A percentile compares a stretch with the other conserved stretches of the same genome.
Conservation (phyloP, 1,140 invertebrate genomes). For the Drosophila insularis region DNA sequence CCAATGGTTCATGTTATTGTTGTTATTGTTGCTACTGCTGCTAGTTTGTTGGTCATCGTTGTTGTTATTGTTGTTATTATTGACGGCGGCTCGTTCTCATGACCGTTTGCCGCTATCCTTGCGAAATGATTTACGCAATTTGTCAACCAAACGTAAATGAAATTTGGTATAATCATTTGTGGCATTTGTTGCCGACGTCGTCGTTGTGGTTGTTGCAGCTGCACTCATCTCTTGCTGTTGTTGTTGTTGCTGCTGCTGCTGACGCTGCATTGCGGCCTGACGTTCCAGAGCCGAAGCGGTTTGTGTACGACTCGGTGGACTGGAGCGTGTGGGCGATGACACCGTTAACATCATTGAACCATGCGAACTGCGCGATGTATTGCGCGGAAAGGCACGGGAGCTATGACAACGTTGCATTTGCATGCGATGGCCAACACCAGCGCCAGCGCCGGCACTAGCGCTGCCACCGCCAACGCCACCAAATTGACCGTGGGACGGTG, state of each 20-base stretch:
- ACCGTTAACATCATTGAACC: slow-evolving; percentile 86
- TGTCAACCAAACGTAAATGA: slow-evolving; percentile 92
- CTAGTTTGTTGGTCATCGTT: slow-evolving; percentile 24
- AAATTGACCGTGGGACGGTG: slow-evolving; percentile 86
- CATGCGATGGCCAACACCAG: slow-evolving; percentile 84
- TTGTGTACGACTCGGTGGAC: slow-evolving; percentile 62
- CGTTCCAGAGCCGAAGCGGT: slow-evolving; percentile 65
- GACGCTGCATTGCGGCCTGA: slow-evolving; percentile 84
- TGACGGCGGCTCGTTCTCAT: slow-evolving; percentile 61
- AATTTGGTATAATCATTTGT: slow-evolving; percentile 89
- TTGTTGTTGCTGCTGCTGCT: slow-evolving; percentile 85
- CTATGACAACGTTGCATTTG: slow-evolving; percentile 82
- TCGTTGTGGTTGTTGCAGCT: not conserved
- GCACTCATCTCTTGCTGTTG: slow-evolving; percentile 81
- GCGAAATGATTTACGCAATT: slow-evolving; percentile 89
- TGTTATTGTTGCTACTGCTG: slow-evolving; percentile 8
- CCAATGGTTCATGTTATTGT: slow-evolving; percentile 30
- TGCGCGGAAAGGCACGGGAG: slow-evolving; percentile 83
- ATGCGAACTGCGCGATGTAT: slow-evolving; percentile 85
- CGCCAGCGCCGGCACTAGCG: slow-evolving; percentile 86
- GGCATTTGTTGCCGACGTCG: slow-evolving; percentile 83
- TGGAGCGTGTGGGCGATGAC: slow-evolving; percentile 84
- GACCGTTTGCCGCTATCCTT: slow-evolving; percentile 85
- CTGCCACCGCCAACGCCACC: slow-evolving; percentile 84
- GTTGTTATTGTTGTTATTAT: slow-evolving; percentile 36